These are phyloP conservation scores for Oreochromis aureus DNA, from an alignment of 2,113 vertebrate species.

Conservation along the genomic window DNA sequence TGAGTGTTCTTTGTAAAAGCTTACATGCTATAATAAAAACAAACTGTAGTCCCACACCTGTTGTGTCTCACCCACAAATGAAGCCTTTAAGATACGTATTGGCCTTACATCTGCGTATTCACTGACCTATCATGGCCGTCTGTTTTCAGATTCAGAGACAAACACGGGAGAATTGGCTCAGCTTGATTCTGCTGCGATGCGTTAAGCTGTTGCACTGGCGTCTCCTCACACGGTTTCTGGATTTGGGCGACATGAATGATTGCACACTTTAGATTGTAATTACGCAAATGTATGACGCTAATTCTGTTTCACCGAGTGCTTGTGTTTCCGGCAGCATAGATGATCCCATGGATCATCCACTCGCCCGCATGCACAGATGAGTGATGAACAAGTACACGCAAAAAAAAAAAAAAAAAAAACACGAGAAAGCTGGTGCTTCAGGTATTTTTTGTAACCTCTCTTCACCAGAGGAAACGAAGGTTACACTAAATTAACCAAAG, in stretches of 20 bases:
- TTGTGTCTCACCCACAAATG: background rate
- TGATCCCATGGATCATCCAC: slow-evolving; percentile 13
- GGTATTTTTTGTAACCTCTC: background rate
- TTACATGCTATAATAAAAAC: background rate
- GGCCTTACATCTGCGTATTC: background rate
- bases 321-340: background rate
- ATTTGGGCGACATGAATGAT: slow-evolving; percentile 33
- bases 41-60: background rate
- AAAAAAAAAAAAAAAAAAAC: background rate
- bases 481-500: background rate
- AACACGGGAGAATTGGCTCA: background rate
- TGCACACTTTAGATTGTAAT: slow-evolving; percentile 25
- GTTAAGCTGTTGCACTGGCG: slow-evolving; percentile 25
- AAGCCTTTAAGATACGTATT: background rate
- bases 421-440: background rate
- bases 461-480: background rate
- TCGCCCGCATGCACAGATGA: slow-evolving; percentile 10
- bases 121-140: background rate
- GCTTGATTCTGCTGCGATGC: background rate
- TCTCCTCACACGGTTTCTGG: slow-evolving; percentile 26
- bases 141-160: background rate
- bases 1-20: background rate
- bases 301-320: background rate
- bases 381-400: background rate
- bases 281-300: slow-evolving; percentile 26